Evolutionary conservation across 2,797 vertebrate species (phyloP).

Genomic region (Pampus argenteus): DNA sequence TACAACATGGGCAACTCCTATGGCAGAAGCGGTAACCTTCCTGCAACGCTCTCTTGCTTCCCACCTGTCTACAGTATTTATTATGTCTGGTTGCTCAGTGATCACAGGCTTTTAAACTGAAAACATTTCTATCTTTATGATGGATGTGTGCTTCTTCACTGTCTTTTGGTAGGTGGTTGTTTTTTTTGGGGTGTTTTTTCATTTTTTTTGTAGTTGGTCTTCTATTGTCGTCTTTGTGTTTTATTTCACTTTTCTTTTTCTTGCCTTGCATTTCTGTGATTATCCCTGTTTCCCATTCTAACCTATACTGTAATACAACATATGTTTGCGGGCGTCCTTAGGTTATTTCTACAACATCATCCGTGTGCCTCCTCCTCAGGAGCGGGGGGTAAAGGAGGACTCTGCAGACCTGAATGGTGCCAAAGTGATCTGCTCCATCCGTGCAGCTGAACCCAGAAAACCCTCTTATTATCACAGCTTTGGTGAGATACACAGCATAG

Average conservation of each 20-base stretch:
- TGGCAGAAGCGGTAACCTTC: conserved; percentile 82
- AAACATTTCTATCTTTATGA: neutral
- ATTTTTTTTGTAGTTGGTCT: too few species aligned
- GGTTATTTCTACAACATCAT: conserved; percentile 93
- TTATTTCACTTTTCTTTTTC: neutral
- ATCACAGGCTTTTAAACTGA: neutral
- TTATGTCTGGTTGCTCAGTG: neutral
- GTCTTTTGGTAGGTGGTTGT: too few species aligned
- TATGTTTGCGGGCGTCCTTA: conserved; percentile 51
- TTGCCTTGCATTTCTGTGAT: neutral
- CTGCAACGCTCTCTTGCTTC: neutral
- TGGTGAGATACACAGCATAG: conserved; percentile 81
- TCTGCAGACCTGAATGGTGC: conserved; percentile 85
- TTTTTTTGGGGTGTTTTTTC: too few species aligned
- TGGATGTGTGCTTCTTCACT: neutral
- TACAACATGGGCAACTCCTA: conserved; percentile 97
- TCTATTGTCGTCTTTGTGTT: neutral
- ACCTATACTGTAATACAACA: neutral
- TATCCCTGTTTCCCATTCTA: neutral
- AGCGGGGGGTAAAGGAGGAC: conserved; percentile 51
- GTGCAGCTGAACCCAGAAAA: conserved; percentile 83
- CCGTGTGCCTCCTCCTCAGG: conserved; percentile 84
- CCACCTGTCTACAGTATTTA: neutral
- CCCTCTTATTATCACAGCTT: conserved; percentile 97
- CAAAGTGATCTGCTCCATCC: conserved; percentile 90